Evolutionary conservation across 2,888 invertebrate genomes (phyloP).

Genomic region (Amphipoea lucens): DNA sequence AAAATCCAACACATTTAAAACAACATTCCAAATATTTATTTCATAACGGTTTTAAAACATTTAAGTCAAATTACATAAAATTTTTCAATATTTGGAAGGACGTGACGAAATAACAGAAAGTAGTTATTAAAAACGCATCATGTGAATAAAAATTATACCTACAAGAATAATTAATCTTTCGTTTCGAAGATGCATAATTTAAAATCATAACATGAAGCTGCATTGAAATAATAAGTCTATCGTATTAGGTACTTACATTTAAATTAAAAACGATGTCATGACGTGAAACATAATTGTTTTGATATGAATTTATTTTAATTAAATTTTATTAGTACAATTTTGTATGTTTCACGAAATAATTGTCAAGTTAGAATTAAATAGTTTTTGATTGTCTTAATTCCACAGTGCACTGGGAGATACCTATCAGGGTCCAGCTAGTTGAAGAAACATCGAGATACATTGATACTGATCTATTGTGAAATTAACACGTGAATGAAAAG

Average conservation of each 20-base stretch:
- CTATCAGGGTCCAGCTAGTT: constrained; percentile 27
- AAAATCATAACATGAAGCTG: constrained; percentile 2
- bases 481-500: constrained; percentile 13
- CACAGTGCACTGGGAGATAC: constrained; percentile 45
- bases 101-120: neutral
- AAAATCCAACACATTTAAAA: neutral
- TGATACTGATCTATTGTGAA: constrained; percentile 22
- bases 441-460: constrained; percentile 22
- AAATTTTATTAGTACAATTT: neutral
- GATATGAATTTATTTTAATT: neutral
- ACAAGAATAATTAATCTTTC: neutral
- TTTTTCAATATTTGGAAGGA: neutral
- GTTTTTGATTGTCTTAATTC: constrained; percentile 1
- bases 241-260: neutral
- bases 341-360: neutral
- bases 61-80: neutral
- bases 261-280: constrained; percentile 30
- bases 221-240: constrained; percentile 4
- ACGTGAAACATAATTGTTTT: neutral
- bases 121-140: neutral
- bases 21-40: neutral
- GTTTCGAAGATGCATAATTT: neutral
- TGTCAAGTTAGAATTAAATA: neutral
- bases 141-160: neutral
- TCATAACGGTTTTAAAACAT: neutral